Evolutionary conservation across 2,797 vertebrate genomes (phyloP), one percentile per base, ranked within the genome.

Genomic region (Mus minutoides): DNA sequence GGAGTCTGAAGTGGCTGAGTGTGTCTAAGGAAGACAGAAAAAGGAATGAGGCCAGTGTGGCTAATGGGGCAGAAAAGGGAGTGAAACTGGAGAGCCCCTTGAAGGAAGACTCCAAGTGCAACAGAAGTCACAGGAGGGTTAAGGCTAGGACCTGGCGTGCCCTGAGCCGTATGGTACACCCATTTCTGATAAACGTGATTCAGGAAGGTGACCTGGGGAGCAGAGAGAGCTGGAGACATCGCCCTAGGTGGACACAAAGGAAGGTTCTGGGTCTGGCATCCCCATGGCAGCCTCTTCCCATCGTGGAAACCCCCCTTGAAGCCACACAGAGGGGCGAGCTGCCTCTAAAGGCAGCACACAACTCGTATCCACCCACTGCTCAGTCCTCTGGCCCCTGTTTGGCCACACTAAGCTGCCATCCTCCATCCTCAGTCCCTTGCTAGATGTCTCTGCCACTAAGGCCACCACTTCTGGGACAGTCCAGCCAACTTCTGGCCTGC

Each of bases 271-370:
- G 40, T 49, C 26, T 26, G 2, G 8, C 17, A 2, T 2, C 9
- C 13, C n/a, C 0, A 0, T 2, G 64, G 56, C 90, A 75, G 46
- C 78, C 46, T 4, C 54, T 60, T 29, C 3, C 11, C 26, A 1
- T 49, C 0, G 0, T 22, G 29, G 12, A 49, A 80, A 46, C 31
- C 58, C 56, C 1, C 6, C 75, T 10, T 1, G 12, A 2, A 40
- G 14, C 76, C 2, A 0, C 78, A 22, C 17, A 16, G 54, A 12
- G 11, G 54, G 2, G 17, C 34, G 24, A 26, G 85, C 13, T 3
- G 1, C n/a, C n/a, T n/a, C n/a, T n/a, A n/a, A n/a, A n/a, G n/a
- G n/a, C n/a, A n/a, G n/a, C 58, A 34, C 1, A 3, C 3, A 31
- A 14, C 58, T 10, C 1, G 7, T 1, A 1, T 34, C 21, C 6